Evolutionary conservation across 30 jellyfish, hydroid and myxozoan genomes (phyloP).

Genomic region (Mastigias papua): DNA sequence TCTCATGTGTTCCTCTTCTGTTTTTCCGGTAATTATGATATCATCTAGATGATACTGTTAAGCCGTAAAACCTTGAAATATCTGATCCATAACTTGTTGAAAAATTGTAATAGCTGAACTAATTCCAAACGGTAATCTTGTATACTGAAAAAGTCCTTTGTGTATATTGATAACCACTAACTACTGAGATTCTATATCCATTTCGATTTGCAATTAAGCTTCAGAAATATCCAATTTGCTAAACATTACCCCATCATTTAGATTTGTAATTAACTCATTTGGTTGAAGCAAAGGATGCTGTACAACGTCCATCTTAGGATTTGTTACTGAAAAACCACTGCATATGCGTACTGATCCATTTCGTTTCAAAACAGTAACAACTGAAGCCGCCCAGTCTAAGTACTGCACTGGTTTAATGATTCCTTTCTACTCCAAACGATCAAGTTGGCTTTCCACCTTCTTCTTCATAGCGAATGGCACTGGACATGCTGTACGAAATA

Average conservation of each 20-base stretch:
- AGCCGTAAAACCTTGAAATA: conserved; percentile 56
- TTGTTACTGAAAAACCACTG: conserved; percentile 63
- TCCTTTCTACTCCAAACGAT: conserved; percentile 55
- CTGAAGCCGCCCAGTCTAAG: conserved; percentile 83
- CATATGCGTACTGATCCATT: conserved; percentile 76
- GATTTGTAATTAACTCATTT: conserved; percentile 58
- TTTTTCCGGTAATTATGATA: conserved; percentile 48
- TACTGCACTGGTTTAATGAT: conserved; percentile 52
- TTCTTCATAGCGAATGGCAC: conserved; percentile 34
- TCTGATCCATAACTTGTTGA: conserved; percentile 68
- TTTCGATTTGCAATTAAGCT: conserved; percentile 56
- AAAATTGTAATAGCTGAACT: conserved; percentile 78
- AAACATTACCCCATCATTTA: conserved; percentile 59
- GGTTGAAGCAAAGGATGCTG: conserved; percentile 71
- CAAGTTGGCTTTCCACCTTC: conserved; percentile 37
- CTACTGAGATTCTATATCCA: conserved; percentile 44
- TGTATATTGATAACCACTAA: conserved; percentile 61
- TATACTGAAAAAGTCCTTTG: conserved; percentile 61
- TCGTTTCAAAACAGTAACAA: conserved; percentile 68
- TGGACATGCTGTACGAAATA: conserved; percentile 63
- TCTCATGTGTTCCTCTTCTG: conserved; percentile 64
- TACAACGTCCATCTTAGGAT: conserved; percentile 59
- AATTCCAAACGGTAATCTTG: conserved; percentile 70
- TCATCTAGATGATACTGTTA: conserved; percentile 65
- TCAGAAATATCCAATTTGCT: conserved; percentile 52